A percentile compares a stretch with the other conserved stretches of the same genome.
Conservation (phyloP, 2,797 vertebrate species). For the Melanotaenia parkinsoni region DNA sequence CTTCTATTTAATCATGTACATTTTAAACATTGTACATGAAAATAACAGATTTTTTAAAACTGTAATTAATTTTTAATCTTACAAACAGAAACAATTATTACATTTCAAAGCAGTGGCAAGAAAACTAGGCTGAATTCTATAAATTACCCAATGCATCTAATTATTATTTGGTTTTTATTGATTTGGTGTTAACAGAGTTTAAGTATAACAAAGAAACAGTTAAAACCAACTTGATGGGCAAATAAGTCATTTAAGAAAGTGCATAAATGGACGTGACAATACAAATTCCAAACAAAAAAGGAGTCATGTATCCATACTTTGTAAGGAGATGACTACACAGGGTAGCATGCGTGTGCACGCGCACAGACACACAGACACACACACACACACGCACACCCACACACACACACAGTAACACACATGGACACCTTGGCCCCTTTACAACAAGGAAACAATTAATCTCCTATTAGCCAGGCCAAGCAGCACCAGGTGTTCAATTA, state of each 20-base stretch:
- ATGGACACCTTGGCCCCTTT: slow-evolving; percentile 29
- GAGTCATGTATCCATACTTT: slow-evolving; percentile 5
- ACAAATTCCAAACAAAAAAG: background rate
- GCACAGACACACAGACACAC: too few relatives aligned
- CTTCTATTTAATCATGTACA: too few relatives aligned
- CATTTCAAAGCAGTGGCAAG: too few relatives aligned
- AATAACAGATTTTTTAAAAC: background rate
- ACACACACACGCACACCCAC: slow-evolving; percentile 8
- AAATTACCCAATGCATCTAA: background rate
- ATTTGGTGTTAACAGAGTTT: background rate
- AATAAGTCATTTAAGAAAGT: slow-evolving; percentile 17
- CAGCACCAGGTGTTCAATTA: slow-evolving; percentile 70
- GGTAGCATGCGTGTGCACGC: background rate
- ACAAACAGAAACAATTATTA: background rate
- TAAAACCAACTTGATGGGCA: slow-evolving; percentile 14
- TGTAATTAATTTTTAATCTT: background rate
- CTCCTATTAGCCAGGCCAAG: slow-evolving; percentile 63
- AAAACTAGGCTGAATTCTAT: too few relatives aligned
- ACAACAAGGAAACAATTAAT: slow-evolving; percentile 69
- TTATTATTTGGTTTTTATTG: background rate
- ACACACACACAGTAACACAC: slow-evolving; percentile 22
- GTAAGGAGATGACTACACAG: background rate
- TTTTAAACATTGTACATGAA: background rate
- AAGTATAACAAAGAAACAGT: slow-evolving; percentile 3
- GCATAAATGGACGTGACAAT: background rate